Conservation (phyloP, 2,113 vertebrate species). For the Myotis yumanensis region DNA sequence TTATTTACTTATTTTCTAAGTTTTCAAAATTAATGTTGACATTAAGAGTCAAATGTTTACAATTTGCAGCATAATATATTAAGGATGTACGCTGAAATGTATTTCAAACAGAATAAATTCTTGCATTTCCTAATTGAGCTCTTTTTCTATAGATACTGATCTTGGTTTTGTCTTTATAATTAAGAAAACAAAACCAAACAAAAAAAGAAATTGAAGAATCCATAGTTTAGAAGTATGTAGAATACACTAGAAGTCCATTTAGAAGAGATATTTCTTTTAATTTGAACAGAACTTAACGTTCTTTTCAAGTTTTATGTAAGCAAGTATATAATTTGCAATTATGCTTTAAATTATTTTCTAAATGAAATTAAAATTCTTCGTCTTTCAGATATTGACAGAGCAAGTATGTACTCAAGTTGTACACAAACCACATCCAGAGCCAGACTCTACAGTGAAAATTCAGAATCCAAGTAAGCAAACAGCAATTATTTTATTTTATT, state of each 20-base stretch:
- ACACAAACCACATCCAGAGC: constrained; percentile 98
- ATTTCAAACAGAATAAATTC: constrained; percentile 12
- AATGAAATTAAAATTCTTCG: constrained; percentile 48
- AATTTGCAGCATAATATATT: neutral
- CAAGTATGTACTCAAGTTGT: constrained; percentile 99
- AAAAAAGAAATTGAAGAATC: neutral
- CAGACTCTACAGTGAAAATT: constrained; percentile 99
- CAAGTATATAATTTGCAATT: neutral
- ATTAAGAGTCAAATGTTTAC: neutral
- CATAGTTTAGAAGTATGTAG: neutral
- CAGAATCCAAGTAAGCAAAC: constrained; percentile 97
- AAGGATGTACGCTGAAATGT: neutral
- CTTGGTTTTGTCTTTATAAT: neutral
- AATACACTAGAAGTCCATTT: constrained; percentile 30
- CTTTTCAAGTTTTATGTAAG: neutral
- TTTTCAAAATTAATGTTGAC: neutral
- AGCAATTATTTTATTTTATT: constrained; percentile 8
- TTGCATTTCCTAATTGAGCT: constrained; percentile 6
- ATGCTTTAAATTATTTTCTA: constrained; percentile 34
- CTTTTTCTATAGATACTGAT: neutral
- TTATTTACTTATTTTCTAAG: neutral
- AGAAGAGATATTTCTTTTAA: neutral
- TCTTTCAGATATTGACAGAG: constrained; percentile 95
- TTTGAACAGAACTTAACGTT: neutral
- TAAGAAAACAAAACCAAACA: too few species aligned